A percentile compares a stretch with the other conserved stretches of the same genome.
Evolutionary conservation across 2,888 invertebrate species (phyloP).

Genomic region (Pseudeuparius sepicola): DNA sequence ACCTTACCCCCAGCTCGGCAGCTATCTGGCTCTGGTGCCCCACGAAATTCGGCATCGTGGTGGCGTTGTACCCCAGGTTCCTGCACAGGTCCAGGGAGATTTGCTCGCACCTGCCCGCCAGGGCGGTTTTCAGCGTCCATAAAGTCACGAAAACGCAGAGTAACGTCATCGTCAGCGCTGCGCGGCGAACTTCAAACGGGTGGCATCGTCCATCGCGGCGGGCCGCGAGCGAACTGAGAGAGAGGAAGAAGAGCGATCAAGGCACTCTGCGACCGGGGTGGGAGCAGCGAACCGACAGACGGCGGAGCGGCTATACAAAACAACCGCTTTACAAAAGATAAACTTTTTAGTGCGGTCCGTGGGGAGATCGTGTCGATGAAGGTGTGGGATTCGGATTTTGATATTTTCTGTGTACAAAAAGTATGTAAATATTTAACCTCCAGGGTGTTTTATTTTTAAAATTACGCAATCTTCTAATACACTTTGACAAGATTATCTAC

Average conservation of each 20-base stretch:
- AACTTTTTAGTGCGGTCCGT: constrained; percentile 30
- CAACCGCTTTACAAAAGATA: constrained; percentile 33
- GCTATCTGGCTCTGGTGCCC: constrained; percentile 72
- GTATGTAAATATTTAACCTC: too few relatives aligned
- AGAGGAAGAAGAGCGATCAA: not conserved
- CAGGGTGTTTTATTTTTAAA: too few relatives aligned
- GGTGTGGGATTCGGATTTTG: too few relatives aligned
- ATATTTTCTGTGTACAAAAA: too few relatives aligned
- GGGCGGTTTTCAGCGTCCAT: too few relatives aligned
- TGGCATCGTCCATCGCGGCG: constrained; percentile 1
- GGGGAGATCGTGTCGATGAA: constrained; percentile 23
- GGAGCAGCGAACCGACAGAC: too few relatives aligned
- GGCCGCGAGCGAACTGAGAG: constrained; percentile 8
- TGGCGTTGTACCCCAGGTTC: constrained; percentile 77
- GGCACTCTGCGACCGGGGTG: too few relatives aligned
- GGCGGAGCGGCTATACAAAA: too few relatives aligned
- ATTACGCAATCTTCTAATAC: too few relatives aligned
- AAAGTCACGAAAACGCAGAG: too few relatives aligned
- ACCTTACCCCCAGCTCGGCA: constrained; percentile 68
- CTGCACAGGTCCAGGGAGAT: constrained; percentile 71
- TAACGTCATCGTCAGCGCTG: too few relatives aligned
- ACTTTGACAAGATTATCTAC: too few relatives aligned
- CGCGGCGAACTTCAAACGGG: not conserved
- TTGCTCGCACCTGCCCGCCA: constrained; percentile 50
- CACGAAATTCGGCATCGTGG: constrained; percentile 78